Percentiles rank a stretch among this genome's conserved stretches.
Evolutionary conservation across 2,113 vertebrate species (phyloP).

Genomic region (Lasiurus cinereus): DNA sequence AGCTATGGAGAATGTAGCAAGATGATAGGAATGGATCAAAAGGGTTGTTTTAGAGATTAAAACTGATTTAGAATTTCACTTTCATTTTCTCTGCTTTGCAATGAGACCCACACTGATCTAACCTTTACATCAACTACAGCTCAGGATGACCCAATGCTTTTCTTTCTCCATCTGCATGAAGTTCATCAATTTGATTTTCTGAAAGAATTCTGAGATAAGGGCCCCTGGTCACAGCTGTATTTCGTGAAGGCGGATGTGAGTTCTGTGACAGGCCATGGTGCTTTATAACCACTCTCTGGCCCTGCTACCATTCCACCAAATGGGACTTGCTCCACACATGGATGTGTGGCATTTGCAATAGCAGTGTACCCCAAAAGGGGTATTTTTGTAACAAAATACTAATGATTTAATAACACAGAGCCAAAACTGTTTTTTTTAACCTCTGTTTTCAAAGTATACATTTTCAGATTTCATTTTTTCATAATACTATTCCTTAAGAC

Average conservation of each 20-base stretch:
- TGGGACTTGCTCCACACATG: neutral
- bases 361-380: neutral
- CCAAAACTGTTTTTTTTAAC: neutral
- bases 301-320: neutral
- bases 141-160: conserved; percentile 44
- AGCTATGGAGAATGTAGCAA: conserved; percentile 89
- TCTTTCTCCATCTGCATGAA: conserved; percentile 61
- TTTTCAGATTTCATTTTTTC: neutral
- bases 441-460: neutral
- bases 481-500: neutral
- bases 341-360: neutral
- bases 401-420: neutral
- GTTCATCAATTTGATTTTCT: conserved; percentile 42
- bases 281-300: neutral
- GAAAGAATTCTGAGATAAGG: neutral
- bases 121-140: conserved; percentile 39
- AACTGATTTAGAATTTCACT: conserved; percentile 65
- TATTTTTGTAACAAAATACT: neutral
- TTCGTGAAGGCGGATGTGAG: neutral
- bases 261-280: neutral
- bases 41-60: conserved; percentile 78
- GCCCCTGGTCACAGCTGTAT: neutral
- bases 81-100: conserved; percentile 62
- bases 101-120: conserved; percentile 22
- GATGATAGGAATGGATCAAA: conserved; percentile 83